These are phyloP conservation scores for Timandra comae DNA, from an alignment of 2,888 invertebrate species.

Conservation along the genomic window DNA sequence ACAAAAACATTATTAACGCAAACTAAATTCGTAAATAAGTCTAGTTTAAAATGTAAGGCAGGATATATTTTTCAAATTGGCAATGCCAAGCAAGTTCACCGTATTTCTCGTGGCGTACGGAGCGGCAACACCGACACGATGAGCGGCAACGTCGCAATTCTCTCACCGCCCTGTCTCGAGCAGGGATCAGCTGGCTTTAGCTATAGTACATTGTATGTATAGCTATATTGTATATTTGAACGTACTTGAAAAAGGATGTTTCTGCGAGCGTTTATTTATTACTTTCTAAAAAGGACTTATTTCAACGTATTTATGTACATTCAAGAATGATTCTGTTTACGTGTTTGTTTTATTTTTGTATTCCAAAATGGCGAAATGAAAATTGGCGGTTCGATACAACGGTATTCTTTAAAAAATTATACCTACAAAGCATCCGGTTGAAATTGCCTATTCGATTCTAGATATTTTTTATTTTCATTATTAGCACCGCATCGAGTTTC, in stretches of 20 bases:
- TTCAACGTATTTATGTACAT: no score
- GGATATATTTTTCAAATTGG: conserved; percentile 46
- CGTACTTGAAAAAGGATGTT: conserved; percentile 8
- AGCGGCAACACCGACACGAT: conserved; percentile 36
- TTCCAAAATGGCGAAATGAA: not conserved
- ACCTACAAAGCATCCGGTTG: not conserved
- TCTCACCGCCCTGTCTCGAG: conserved; percentile 31
- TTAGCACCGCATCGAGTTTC: not conserved
- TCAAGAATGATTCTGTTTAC: no score
- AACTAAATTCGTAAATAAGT: no score
- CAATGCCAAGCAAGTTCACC: conserved; percentile 54
- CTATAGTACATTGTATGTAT: conserved; percentile 15
- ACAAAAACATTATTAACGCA: no score
- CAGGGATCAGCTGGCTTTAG: conserved; percentile 27
- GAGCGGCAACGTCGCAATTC: conserved; percentile 40
- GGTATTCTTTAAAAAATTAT: no score
- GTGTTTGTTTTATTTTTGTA: conserved; percentile 3
- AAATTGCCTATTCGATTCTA: not conserved
- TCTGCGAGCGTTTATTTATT: conserved; percentile 6
- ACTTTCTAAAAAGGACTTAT: conserved; percentile 2
- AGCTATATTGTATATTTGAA: conserved; percentile 22
- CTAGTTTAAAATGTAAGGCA: no score
- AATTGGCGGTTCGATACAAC: no score
- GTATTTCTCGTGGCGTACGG: conserved; percentile 41
- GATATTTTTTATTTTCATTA: conserved; percentile 1